Percentiles rank a stretch among this genome's conserved stretches.
These are phyloP conservation scores for Akabosia matsudoensis DNA, from an alignment of 1,140 invertebrate species.

Conservation along the genomic window DNA sequence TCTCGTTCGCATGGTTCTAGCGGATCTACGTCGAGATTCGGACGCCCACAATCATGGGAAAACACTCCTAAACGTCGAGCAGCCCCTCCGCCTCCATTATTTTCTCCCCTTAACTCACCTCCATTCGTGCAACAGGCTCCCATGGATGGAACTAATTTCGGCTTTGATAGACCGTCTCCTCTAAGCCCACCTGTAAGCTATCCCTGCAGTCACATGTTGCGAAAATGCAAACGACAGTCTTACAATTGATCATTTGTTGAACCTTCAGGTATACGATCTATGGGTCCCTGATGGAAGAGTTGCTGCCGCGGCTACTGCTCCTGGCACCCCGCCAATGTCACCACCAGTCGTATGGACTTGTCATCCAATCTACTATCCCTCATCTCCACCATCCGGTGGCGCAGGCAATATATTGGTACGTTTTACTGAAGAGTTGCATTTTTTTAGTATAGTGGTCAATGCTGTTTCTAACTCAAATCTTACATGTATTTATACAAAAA, in stretches of 20 bases:
- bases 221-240: not conserved
- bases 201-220: not conserved
- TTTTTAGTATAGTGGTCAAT: not conserved
- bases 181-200: constrained; percentile 24
- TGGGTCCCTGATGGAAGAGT: constrained; percentile 41
- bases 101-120: constrained; percentile 20
- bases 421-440: not conserved
- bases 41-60: not conserved
- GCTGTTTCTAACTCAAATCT: not conserved
- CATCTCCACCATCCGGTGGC: not conserved
- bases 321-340: constrained; percentile 31
- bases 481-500: not conserved
- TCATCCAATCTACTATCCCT: constrained; percentile 36
- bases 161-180: constrained; percentile 13
- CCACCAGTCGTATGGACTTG: constrained; percentile 40
- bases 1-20: not conserved
- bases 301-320: not conserved
- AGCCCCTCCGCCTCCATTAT: constrained; percentile 20
- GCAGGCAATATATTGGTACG: constrained; percentile 11
- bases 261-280: constrained; percentile 27
- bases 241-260: not conserved
- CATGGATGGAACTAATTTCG: constrained; percentile 2
- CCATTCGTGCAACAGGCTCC: not conserved
- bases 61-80: constrained; percentile 12
- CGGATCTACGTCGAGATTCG: not conserved